Base-by-base conservation (phyloP, 2,797 vertebrate genomes). In the Hippoglossus hippoglossus region DNA sequence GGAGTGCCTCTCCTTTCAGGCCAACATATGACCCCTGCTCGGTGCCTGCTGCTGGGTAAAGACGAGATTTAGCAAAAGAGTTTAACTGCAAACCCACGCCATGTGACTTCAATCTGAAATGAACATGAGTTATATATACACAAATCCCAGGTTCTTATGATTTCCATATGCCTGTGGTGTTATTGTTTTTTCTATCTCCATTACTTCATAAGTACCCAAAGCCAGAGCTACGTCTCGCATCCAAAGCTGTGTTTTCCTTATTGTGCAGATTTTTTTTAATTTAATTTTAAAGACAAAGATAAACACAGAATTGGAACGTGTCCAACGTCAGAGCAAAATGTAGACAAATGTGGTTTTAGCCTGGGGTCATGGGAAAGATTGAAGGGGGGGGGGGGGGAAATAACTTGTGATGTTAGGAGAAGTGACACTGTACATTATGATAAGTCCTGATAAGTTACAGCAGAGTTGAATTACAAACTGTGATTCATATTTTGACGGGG, bases 121-220 rank as follows among this genome's bases (percentile, higher is more conserved):
- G 85, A 94, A 85, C 93, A 88, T 78, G 81, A 91, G 88, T 84
- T 88, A 84, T 90, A 84, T 82, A 81, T 91, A 91, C 81, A 91
- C 87, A 86, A 87, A 89, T 75, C 87, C 75, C 60, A 46, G 69
- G 25, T 72, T 74, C 60, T 94, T 93, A 94, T 94, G 92, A 88
- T 91, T 94, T 94, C 94, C 94, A 94, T 93, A 94, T 94, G 94
- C 67, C 75, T 84, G 71, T 73, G 67, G 79, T 90, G 87, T 91
- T 92, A 82, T 92, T 91, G 89, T 92, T 93, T 92, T 90, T 87
- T 87, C 87, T 83, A 76, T 86, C 81, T 85, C 82, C 85, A 87
- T 92, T 93, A 90, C 90, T 89, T 88, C 84, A 89, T 77, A 82
- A 84, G 75, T 84, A 66, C 75, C 86, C 72, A 53, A 76, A 84